Evolutionary conservation across 2,797 vertebrate species (phyloP).

Genomic region (Megaceryle alcyon): DNA sequence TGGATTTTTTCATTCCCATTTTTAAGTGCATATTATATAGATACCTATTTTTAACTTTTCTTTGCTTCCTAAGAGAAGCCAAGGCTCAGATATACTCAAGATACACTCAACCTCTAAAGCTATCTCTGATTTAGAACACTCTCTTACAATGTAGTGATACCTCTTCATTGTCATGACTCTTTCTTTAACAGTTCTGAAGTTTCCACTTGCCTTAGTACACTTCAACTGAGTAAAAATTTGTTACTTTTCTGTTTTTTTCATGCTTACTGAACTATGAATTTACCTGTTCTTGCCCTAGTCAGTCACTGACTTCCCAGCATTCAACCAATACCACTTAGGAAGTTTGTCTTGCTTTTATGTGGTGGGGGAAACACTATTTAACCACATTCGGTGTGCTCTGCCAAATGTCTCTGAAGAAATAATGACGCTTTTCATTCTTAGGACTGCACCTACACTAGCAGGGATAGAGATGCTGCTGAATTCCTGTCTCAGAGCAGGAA

Average conservation of each 20-base stretch:
- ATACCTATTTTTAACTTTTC: not conserved
- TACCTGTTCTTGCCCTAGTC: not conserved
- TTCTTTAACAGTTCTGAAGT: not conserved
- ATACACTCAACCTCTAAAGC: not conserved
- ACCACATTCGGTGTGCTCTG: not conserved
- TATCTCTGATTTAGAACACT: not conserved
- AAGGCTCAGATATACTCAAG: not conserved
- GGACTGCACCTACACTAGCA: not conserved
- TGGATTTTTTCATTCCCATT: not conserved
- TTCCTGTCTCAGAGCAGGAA: conserved; percentile 1
- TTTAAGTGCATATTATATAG: not conserved
- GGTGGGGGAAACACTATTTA: conserved; percentile 12
- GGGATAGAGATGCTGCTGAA: not conserved
- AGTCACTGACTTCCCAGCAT: conserved; percentile 20
- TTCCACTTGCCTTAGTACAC: not conserved
- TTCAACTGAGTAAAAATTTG: not conserved
- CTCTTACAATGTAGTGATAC: not conserved
- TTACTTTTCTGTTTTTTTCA: not conserved
- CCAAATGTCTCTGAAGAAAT: conserved; percentile 40
- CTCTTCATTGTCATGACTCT: not conserved
- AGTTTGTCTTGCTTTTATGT: conserved; percentile 56
- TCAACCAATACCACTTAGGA: conserved; percentile 35
- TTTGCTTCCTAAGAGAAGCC: not conserved
- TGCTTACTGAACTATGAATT: conserved; percentile 11
- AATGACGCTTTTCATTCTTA: conserved; percentile 45